phyloP scores from a whole-genome alignment of 2,797 vertebrate genomes.

The Hephaestus fuliginosus region DNA sequence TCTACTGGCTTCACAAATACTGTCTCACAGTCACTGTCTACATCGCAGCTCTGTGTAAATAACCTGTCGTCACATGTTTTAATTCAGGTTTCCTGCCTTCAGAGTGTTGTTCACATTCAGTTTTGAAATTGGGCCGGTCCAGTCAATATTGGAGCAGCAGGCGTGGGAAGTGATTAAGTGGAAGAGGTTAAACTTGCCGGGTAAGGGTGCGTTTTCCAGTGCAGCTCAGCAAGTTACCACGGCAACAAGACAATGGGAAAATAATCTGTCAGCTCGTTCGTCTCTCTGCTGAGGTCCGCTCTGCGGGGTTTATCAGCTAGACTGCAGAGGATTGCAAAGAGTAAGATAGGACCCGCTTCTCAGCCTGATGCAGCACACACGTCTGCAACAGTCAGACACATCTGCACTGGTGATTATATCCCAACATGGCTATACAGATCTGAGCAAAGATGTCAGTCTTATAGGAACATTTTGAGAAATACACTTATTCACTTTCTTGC shows the following conservation, averaged over 20 bases:
- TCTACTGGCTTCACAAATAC: background rate
- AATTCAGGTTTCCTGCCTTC: constrained; percentile 1
- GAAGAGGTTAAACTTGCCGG: constrained; percentile 81
- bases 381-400: constrained; percentile 30
- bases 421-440: background rate
- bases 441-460: background rate
- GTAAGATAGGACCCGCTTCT: constrained; percentile 17
- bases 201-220: constrained; percentile 76
- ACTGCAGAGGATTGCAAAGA: constrained; percentile 33
- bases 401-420: background rate
- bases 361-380: constrained; percentile 14
- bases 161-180: constrained; percentile 77
- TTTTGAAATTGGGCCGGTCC: background rate
- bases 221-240: constrained; percentile 78
- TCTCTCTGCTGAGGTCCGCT: constrained; percentile 56
- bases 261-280: constrained; percentile 72
- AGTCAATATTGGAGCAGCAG: constrained; percentile 54
- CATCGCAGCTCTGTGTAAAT: background rate
- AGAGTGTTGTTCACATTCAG: background rate
- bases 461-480: background rate
- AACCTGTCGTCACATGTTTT: background rate
- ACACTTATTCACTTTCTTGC: background rate
- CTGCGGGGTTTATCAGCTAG: constrained; percentile 23
- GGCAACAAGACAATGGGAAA: constrained; percentile 81
- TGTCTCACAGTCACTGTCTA: background rate